Conservation (phyloP, 92 coral and sea anemone species). For the Hydrozoanthus gracilis region DNA sequence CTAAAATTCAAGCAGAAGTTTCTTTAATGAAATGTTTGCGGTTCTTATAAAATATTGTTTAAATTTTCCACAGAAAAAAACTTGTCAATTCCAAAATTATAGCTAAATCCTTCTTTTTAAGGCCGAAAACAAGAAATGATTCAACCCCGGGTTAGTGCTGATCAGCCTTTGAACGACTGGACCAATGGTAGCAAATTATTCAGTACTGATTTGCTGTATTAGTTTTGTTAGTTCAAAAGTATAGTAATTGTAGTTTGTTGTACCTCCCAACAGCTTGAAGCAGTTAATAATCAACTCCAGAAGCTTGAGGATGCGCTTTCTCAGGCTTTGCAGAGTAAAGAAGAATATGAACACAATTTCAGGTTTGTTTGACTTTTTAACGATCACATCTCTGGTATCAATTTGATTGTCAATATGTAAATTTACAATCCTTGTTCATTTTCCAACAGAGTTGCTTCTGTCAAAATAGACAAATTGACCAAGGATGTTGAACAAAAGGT, state of each 20-base stretch:
- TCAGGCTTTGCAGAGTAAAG: slow-evolving; percentile 75
- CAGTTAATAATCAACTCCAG: slow-evolving; percentile 68
- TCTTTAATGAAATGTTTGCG: no score
- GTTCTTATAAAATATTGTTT: no score
- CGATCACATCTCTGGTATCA: background rate
- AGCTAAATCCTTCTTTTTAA: no score
- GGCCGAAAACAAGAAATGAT: no score
- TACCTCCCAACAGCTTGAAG: slow-evolving; percentile 63
- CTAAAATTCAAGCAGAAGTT: no score
- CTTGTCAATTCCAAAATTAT: no score
- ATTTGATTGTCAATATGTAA: background rate
- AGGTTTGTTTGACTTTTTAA: slow-evolving; percentile 59
- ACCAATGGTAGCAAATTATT: no score
- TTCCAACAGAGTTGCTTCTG: slow-evolving; percentile 67
- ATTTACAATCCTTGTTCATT: background rate
- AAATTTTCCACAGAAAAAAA: no score
- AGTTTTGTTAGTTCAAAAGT: no score
- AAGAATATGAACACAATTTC: slow-evolving; percentile 86
- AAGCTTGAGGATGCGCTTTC: slow-evolving; percentile 79
- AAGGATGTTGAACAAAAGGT: slow-evolving; percentile 95
- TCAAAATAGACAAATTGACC: slow-evolving; percentile 87
- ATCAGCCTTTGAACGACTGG: no score
- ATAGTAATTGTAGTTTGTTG: background rate
- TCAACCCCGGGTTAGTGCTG: no score
- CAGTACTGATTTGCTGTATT: no score